Evolutionary conservation across 2,797 vertebrate genomes (phyloP).

Genomic region (Parambassis ranga): DNA sequence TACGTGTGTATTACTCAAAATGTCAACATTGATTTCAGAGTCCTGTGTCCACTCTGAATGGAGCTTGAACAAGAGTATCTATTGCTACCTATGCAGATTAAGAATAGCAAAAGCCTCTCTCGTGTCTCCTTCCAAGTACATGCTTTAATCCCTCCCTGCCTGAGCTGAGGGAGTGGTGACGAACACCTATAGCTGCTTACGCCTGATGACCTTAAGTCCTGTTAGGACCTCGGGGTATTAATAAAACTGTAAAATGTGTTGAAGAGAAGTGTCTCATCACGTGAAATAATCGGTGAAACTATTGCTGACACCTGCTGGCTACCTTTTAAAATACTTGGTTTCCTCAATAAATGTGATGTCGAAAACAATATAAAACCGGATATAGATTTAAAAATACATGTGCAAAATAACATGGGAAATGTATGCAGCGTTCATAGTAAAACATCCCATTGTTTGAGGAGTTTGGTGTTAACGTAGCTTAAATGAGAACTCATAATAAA

Average conservation of each 20-base stretch:
- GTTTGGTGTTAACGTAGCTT: no score
- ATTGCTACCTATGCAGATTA: slow-evolving; percentile 68
- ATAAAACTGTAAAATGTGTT: slow-evolving; percentile 26
- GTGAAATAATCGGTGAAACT: no score
- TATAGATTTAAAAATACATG: no score
- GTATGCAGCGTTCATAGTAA: no score
- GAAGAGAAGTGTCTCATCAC: slow-evolving; percentile 8
- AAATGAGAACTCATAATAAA: no score
- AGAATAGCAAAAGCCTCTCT: slow-evolving; percentile 77
- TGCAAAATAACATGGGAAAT: no score
- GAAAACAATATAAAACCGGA: no score
- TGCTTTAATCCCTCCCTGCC: slow-evolving; percentile 77
- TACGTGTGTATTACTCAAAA: slow-evolving; percentile 8
- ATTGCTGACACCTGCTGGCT: no score
- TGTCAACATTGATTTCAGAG: slow-evolving; percentile 23
- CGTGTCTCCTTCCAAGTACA: slow-evolving; percentile 71
- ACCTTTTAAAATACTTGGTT: no score
- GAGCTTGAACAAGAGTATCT: slow-evolving; percentile 26
- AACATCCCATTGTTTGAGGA: no score
- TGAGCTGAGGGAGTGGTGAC: slow-evolving; percentile 69
- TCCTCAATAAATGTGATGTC: no score
- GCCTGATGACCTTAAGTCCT: slow-evolving; percentile 65
- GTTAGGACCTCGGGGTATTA: slow-evolving; percentile 35
- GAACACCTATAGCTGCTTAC: slow-evolving; percentile 79
- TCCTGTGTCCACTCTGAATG: slow-evolving; percentile 3